Conservation (phyloP, 92 coral and sea anemone genomes). For the Zoanthus solanderi region DNA sequence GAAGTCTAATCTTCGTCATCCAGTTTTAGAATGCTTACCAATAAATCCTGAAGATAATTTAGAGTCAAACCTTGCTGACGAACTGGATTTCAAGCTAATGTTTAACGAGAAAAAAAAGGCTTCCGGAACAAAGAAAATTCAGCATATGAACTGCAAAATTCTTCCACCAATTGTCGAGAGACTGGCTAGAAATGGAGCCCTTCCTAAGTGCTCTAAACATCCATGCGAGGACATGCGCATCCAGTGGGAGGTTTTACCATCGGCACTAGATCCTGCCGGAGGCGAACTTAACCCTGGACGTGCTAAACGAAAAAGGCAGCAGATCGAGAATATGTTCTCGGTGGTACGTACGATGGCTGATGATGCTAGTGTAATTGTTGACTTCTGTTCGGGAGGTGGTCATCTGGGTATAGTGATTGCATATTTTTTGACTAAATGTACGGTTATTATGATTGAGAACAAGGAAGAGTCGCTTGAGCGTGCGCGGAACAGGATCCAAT, state of each 20-base stretch:
- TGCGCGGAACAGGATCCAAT: constrained; percentile 7
- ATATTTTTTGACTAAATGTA: constrained; percentile 29
- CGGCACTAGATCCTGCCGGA: constrained; percentile 22
- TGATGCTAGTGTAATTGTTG: constrained; percentile 26
- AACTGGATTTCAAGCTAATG: constrained; percentile 21
- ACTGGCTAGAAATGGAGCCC: constrained; percentile 5
- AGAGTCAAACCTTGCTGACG: constrained; percentile 28
- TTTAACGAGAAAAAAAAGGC: constrained; percentile 9
- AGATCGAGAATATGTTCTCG: constrained; percentile 33
- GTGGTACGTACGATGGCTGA: constrained; percentile 28
- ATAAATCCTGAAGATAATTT: not conserved
- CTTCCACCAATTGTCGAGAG: constrained; percentile 36
- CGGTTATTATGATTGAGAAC: constrained; percentile 31
- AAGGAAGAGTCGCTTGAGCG: constrained; percentile 47
- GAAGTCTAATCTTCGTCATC: not conserved
- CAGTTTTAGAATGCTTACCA: not conserved
- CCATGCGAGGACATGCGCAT: constrained; percentile 25
- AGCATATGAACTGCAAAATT: constrained; percentile 17
- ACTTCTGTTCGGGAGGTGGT: constrained; percentile 44
- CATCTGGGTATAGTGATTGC: constrained; percentile 37
- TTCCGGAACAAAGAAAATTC: constrained; percentile 28
- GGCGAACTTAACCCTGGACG: constrained; percentile 43
- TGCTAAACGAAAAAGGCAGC: constrained; percentile 37
- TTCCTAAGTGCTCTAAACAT: constrained; percentile 17
- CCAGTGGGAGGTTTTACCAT: constrained; percentile 15